Evolutionary conservation across 2,797 vertebrate genomes (phyloP).

Genomic region (Acropternis orthonyx): DNA sequence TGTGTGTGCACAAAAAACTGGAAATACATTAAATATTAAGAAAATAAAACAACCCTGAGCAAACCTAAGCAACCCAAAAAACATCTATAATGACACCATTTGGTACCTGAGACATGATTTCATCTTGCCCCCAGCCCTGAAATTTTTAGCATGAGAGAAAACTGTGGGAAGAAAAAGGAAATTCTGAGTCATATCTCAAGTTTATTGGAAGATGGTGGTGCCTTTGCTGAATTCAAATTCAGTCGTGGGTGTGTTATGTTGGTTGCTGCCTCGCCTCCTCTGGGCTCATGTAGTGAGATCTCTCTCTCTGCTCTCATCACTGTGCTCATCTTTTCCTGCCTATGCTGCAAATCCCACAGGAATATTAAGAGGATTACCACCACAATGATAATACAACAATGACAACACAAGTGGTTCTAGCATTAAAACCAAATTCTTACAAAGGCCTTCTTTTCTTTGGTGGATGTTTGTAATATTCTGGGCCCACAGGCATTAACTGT

Average conservation of each 20-base stretch:
- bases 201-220: neutral
- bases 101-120: neutral
- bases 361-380: neutral
- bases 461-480: neutral
- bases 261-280: neutral
- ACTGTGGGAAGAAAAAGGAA: neutral
- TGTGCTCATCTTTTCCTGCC: neutral
- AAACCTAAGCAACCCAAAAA: neutral
- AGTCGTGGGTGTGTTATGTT: neutral
- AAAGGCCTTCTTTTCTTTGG: neutral
- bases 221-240: neutral
- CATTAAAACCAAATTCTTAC: neutral
- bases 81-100: neutral
- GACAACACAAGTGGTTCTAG: neutral
- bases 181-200: neutral
- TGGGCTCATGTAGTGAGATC: neutral
- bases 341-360: neutral
- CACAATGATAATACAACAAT: neutral
- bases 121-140: neutral
- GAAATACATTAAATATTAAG: neutral
- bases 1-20: neutral
- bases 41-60: neutral
- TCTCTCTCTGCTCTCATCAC: neutral
- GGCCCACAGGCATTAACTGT: neutral
- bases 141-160: neutral